Evolutionary conservation across 2,113 vertebrate species (phyloP), one percentile per base, ranked within the genome.

Genomic region (Pelmatolapia mariae): DNA sequence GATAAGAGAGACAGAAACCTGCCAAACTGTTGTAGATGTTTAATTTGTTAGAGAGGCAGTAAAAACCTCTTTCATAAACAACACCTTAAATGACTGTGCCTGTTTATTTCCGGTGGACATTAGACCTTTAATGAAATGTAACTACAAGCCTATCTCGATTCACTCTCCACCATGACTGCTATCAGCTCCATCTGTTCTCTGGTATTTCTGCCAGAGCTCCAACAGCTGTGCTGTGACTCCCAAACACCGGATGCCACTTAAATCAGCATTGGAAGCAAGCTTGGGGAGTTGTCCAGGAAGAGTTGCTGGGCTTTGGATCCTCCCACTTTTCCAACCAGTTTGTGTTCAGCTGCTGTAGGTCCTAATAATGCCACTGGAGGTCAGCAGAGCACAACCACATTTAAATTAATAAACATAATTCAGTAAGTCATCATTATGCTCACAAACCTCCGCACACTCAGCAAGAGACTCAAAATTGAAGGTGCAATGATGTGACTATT

Each of bases 1-100:
- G 92, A 95, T 93, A 93, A 91, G 90, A 57, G 22, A 13, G 31
- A 82, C 80, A 87, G 92, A 93, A 89, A 93, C 78, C 68, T 76
- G 54, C 31, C 29, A 79, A 26, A 71, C 40, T n/a, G 10, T 33
- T 36, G 54, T 57, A 24, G 63, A 76, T 88, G 84, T 90, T 92
- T 90, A 83, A 89, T 89, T 81, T 86, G 71, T 71, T 76, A 6
- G 26, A 3, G 40, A 47, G 26, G 24, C 5, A 10, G 9, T 24
- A 26, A 66, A 68, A 81, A 82, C 15, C 5, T 47, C 59, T 57
- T 89, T 63, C 45, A 43, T 59, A 31, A 84, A 61, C 45, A 81
- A 50, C 24, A 78, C 73, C 26, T 78, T 47, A 50, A 76, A 76
- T 50, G 71, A 31, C 71, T 43, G 33, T 18, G 12, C 10, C 66